Evolutionary conservation across 2,113 vertebrate species (phyloP), one percentile per base, ranked within the genome.

Genomic region (Amazona guildingii): DNA sequence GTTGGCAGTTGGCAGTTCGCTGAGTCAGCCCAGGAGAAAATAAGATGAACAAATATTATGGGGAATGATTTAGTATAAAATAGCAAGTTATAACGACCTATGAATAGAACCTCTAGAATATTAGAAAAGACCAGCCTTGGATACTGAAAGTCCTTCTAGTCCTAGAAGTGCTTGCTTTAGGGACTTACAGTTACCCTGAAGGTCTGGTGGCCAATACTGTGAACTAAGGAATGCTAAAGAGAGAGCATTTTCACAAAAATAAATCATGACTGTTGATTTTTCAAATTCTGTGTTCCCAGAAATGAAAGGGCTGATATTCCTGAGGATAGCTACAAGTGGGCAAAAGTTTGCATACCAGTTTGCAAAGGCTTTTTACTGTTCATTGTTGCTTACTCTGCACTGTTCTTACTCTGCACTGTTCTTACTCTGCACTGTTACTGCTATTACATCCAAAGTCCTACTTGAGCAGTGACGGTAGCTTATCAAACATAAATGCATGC

Each of bases 11-110:
- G 49, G 5, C 39, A 51, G 24, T 61, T 80, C 68, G 46, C 72
- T 68, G 93, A 96, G 37, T 64, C 68, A 90, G 39, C 18, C 29
- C 55, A 94, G 74, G 39, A 86, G 59, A 83, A 78, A 93, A 94
- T 74, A 74, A 0, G 0, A 57, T 68, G 43, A 92, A 83, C 86
- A 88, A 90, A 90, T 92, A 75, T 70, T 48, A 68, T 14, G 35
- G 33, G 23, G 43, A 86, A 81, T 61, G 59, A 61, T 84, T 94
- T 86, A 61, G 28, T 48, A 43, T n/a, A 86, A 91, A 72, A 86
- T 18, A 70, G 49, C 16, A 49, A 92, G 35, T 28, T 51, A 35
- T 54, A 92, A 70, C 13, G 72, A 48, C 17, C 27, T 46, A 63
- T 48, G 49, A 81, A 72, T 78, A 44, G 8, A 55, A 88, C 29